Evolutionary conservation across 2,113 vertebrate genomes (phyloP), one percentile per base, ranked within the genome.

Genomic region (Ia io): DNA sequence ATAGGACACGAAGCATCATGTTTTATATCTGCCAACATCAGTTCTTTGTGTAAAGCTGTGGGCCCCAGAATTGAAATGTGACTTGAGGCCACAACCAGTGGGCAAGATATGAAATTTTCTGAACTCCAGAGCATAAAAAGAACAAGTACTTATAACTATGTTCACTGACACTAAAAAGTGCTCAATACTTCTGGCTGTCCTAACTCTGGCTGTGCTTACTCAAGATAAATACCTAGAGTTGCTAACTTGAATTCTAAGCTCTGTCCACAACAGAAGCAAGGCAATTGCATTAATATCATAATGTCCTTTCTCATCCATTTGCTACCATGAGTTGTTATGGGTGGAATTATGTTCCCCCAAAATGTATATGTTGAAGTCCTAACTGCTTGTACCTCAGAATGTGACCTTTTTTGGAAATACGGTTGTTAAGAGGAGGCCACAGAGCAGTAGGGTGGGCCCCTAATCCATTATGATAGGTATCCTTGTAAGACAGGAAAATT

Each of bases 91-190:
- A 84, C 9, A 93, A 84, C 4, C 40, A 37, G 28, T 71, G 9
- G 25, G 42, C 4, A 86, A 84, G 16, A 42, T 35, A 87, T 8
- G 12, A 69, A 82, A 74, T 63, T 94, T 93, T 78, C 78, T 95
- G 47, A 95, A 88, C 32, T 94, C 5, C 3, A 85, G 25, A n/a
- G 30, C 7, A 84, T 56, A 83, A 92, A 92, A 88, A 40, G 63
- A 80, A 87, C 65, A 74, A 84, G 89, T 71, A 30, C 32, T 59
- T 44, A 23, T 56, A 76, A 69, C 13, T 42, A 74, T 37, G 25
- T 71, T 59, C 73, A 74, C 37, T 70, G 56, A 91, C 73, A 85
- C 91, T 90, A 20, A 87, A 76, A 95, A 47, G 74, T 47, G 20
- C 2, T 92, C 37, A 77, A 22, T 35, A 84, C 8, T 28, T 89